Evolutionary conservation across 2,888 invertebrate species (phyloP).

Genomic region (Caenorhabditis uteleia): DNA sequence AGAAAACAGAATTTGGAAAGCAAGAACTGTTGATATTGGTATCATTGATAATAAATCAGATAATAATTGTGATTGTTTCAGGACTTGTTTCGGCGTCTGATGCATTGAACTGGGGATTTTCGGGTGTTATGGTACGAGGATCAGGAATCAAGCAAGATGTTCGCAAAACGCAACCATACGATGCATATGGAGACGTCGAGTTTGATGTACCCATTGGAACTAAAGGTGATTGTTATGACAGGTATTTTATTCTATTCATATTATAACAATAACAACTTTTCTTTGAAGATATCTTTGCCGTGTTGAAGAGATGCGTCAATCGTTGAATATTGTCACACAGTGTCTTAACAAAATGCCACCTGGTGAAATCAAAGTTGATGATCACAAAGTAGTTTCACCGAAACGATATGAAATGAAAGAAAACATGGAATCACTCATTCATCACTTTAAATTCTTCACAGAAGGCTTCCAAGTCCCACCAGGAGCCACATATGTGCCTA

Average conservation of each 20-base stretch:
- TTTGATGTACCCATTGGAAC: constrained; percentile 96
- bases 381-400: constrained; percentile 90
- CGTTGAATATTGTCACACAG: constrained; percentile 89
- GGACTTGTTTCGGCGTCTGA: constrained; percentile 89
- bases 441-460: constrained; percentile 95
- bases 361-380: constrained; percentile 77
- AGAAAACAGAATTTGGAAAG: constrained; percentile 90
- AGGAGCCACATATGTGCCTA: constrained; percentile 91
- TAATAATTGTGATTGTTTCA: constrained; percentile 6
- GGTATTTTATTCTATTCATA: no score
- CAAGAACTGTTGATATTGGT: constrained; percentile 83
- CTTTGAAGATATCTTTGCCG: constrained; percentile 80
- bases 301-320: constrained; percentile 83
- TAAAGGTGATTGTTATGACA: constrained; percentile 95
- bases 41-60: neutral
- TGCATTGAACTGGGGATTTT: constrained; percentile 91
- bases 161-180: constrained; percentile 92
- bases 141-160: constrained; percentile 99
- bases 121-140: constrained; percentile 95
- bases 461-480: constrained; percentile 97
- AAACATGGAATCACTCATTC: constrained; percentile 93
- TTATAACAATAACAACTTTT: neutral
- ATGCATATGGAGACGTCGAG: constrained; percentile 89
- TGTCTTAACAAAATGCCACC: constrained; percentile 96
- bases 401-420: constrained; percentile 91